Evolutionary conservation across 2,113 vertebrate genomes (phyloP).

Genomic region (Fulica atra): DNA sequence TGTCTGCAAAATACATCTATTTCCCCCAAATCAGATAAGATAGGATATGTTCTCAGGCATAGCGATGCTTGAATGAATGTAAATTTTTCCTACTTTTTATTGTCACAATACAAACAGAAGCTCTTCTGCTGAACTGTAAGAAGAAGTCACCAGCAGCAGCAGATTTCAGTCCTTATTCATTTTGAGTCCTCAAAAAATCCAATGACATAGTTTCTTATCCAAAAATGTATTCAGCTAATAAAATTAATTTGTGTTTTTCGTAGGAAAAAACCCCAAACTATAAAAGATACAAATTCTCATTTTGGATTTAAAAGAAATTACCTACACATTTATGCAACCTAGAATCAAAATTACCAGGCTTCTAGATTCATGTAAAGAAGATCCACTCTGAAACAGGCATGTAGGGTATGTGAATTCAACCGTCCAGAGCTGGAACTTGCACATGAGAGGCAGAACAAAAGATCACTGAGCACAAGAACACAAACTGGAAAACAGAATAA

Average conservation of each 20-base stretch:
- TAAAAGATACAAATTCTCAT: background rate
- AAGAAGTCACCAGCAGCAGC: background rate
- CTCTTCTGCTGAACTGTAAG: background rate
- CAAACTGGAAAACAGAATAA: constrained; percentile 56
- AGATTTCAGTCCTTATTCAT: background rate
- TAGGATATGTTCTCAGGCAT: background rate
- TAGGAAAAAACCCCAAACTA: background rate
- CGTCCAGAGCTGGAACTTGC: background rate
- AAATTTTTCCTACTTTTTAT: background rate
- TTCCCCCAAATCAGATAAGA: background rate
- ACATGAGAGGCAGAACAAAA: background rate
- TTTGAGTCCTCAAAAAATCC: background rate
- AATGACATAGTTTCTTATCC: background rate
- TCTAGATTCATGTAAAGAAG: background rate
- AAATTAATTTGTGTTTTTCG: background rate
- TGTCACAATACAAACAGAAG: background rate
- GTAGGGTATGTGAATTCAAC: background rate
- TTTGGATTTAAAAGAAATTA: background rate
- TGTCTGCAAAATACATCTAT: background rate
- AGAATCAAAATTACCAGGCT: background rate
- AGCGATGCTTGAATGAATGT: background rate
- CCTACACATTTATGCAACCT: background rate
- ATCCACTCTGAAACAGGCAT: background rate
- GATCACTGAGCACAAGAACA: background rate
- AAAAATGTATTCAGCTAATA: background rate